Evolutionary conservation across 2,797 vertebrate species (phyloP).

Genomic region (Euthynnus affinis): DNA sequence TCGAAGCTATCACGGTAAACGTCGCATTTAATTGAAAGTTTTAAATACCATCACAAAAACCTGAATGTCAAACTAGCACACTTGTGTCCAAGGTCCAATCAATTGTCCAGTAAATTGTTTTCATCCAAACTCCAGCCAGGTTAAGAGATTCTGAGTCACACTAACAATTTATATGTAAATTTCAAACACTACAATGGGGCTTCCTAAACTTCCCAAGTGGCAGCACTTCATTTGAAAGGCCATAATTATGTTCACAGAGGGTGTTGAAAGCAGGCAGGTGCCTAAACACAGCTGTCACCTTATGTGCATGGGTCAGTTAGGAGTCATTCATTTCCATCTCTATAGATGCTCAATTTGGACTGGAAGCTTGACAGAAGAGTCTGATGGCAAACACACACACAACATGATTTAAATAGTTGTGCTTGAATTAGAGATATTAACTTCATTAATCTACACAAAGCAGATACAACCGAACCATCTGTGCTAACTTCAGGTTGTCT

Average conservation of each 20-base stretch:
- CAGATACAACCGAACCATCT: slow-evolving; percentile 24
- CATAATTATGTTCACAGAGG: slow-evolving; percentile 68
- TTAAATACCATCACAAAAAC: slow-evolving; percentile 32
- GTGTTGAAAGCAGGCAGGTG: slow-evolving; percentile 76
- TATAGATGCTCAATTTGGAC: slow-evolving; percentile 65
- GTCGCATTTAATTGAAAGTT: slow-evolving; percentile 19
- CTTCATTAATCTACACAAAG: slow-evolving; percentile 57
- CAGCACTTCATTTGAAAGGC: slow-evolving; percentile 76
- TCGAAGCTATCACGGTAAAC: slow-evolving; percentile 82
- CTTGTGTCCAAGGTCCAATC: slow-evolving; percentile 67
- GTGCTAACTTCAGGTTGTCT: slow-evolving; percentile 34
- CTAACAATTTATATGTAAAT: slow-evolving; percentile 80
- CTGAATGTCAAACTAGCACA: slow-evolving; percentile 69
- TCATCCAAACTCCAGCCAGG: slow-evolving; percentile 56
- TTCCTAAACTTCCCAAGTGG: slow-evolving; percentile 78
- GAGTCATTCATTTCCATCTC: slow-evolving; percentile 79
- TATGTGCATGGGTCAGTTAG: slow-evolving; percentile 55
- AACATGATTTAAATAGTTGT: slow-evolving; percentile 46
- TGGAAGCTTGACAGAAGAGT: slow-evolving; percentile 57
- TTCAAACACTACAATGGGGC: slow-evolving; percentile 63
- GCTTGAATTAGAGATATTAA: slow-evolving; percentile 54
- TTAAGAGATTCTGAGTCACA: slow-evolving; percentile 74
- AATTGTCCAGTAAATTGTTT: slow-evolving; percentile 65
- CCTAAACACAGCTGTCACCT: slow-evolving; percentile 83
- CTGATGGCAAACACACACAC: slow-evolving; percentile 58